Percentiles rank a stretch among this genome's conserved stretches.
phyloP scores from a whole-genome alignment of 2,888 invertebrate species.

The Drosophila bunnanda region DNA sequence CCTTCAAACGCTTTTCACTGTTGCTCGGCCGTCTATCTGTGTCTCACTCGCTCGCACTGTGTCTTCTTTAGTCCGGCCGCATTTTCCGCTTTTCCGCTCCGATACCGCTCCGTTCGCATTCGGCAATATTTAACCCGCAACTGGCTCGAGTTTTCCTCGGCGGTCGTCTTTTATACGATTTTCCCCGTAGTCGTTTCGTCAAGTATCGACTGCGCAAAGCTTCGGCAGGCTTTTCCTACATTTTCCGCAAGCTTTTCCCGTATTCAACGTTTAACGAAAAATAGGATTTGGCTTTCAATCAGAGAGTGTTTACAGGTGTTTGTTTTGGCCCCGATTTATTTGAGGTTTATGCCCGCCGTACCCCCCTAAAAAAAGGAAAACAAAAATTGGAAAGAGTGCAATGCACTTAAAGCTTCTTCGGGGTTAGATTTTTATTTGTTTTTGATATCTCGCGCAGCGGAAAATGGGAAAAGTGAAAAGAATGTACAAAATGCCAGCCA shows the following conservation, averaged over 20 bases:
- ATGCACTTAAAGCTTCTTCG: slow-evolving; percentile 25
- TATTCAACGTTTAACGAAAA: slow-evolving; percentile 32
- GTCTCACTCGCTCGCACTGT: slow-evolving; percentile 34
- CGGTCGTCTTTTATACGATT: slow-evolving; percentile 67
- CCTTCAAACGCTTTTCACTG: slow-evolving; percentile 37
- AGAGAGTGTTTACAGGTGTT: slow-evolving; percentile 71
- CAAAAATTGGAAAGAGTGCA: slow-evolving; percentile 14
- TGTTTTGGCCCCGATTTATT: slow-evolving; percentile 57
- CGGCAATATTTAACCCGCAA: slow-evolving; percentile 70
- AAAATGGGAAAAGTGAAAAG: slow-evolving; percentile 6
- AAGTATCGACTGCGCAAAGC: slow-evolving; percentile 65
- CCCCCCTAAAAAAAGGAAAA: slow-evolving; percentile 6
- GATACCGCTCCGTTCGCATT: slow-evolving; percentile 36
- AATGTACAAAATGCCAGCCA: slow-evolving; percentile 36
- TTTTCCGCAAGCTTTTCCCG: slow-evolving; percentile 42
- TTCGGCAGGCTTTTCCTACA: slow-evolving; percentile 38
- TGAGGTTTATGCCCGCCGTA: slow-evolving; percentile 25
- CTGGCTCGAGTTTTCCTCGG: slow-evolving; percentile 67
- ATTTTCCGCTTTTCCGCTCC: slow-evolving; percentile 24
- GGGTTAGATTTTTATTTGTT: slow-evolving; percentile 13
- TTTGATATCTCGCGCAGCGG: slow-evolving; percentile 2
- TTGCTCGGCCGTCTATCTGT: slow-evolving; percentile 36
- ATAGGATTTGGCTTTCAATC: slow-evolving; percentile 46
- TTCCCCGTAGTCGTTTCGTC: slow-evolving; percentile 61
- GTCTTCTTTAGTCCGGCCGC: slow-evolving; percentile 35